Conservation (phyloP, 2,113 vertebrate genomes). For the Misgurnus anguillicaudatus region DNA sequence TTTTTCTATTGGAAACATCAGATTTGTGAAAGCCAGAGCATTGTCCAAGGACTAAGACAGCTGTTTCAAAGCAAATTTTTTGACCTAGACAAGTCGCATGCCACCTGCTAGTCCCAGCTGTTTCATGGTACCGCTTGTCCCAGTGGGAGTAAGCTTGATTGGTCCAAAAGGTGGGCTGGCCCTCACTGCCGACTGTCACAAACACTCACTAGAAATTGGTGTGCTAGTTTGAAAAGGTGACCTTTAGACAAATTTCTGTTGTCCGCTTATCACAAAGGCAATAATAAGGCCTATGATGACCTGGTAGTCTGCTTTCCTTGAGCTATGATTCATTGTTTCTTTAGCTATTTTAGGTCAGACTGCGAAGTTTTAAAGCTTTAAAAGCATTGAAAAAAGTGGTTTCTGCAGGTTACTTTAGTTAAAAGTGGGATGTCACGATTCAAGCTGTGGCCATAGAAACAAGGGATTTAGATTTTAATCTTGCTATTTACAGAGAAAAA, state of each 20-base stretch:
- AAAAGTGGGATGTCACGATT: constrained; percentile 27
- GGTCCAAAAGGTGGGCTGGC: constrained; percentile 7
- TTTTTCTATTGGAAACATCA: neutral
- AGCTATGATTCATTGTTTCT: neutral
- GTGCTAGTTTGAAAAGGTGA: constrained; percentile 55
- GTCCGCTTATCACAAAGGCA: neutral
- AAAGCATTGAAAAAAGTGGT: neutral
- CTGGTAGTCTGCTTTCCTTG: neutral
- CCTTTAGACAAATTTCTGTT: constrained; percentile 11
- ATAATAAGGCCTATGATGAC: neutral
- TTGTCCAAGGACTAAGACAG: constrained; percentile 40
- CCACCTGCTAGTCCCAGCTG: constrained; percentile 47
- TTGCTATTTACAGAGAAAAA: neutral
- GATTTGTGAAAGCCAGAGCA: neutral
- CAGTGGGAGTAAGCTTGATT: constrained; percentile 6
- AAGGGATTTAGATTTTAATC: constrained; percentile 22
- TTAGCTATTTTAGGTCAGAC: constrained; percentile 13
- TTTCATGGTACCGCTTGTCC: constrained; percentile 17
- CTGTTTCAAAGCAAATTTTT: constrained; percentile 45
- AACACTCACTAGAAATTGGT: constrained; percentile 28
- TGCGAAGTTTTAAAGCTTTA: neutral
- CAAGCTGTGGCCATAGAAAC: neutral
- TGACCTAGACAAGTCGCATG: constrained; percentile 35
- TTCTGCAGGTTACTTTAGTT: neutral
- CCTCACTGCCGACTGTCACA: constrained; percentile 25